phyloP scores from a whole-genome alignment of 2,888 invertebrate species.

The Ophion ellenae region DNA sequence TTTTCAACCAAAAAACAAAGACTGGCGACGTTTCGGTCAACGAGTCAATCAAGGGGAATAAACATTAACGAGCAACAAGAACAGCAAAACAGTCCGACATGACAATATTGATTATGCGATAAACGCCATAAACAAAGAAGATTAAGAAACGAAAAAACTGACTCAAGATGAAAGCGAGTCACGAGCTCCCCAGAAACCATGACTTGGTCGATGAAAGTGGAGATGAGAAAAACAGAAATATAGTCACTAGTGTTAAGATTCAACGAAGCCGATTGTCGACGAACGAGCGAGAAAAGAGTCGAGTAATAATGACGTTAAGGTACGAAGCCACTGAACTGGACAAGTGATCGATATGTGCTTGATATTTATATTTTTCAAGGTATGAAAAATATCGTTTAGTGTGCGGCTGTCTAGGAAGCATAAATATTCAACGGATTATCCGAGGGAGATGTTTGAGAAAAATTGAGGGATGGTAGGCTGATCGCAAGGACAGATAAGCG shows the following conservation, averaged over 20 bases:
- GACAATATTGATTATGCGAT: conserved; percentile 77
- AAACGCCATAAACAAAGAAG: conserved; percentile 69
- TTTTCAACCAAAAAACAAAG: conserved; percentile 39
- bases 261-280: conserved; percentile 63
- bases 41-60: conserved; percentile 33
- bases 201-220: conserved; percentile 51
- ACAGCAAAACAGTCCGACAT: conserved; percentile 72
- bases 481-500: conserved; percentile 46
- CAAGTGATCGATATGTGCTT: conserved; percentile 79
- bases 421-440: conserved; percentile 21
- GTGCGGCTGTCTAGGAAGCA: conserved; percentile 54
- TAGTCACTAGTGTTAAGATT: conserved; percentile 82
- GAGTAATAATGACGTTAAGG: conserved; percentile 27
- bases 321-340: conserved; percentile 52
- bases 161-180: conserved; percentile 50
- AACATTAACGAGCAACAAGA: conserved; percentile 30
- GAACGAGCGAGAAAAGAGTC: conserved; percentile 61
- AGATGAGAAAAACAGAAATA: conserved; percentile 70
- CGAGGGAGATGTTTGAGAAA: conserved; percentile 27
- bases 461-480: conserved; percentile 21
- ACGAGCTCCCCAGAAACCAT: conserved; percentile 35
- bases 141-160: conserved; percentile 30
- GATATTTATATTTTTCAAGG: conserved; percentile 81
- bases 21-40: conserved; percentile 16
- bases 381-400: conserved; percentile 68